Conservation (phyloP, 1,140 invertebrate species). For the Cotesia chilonis region DNA sequence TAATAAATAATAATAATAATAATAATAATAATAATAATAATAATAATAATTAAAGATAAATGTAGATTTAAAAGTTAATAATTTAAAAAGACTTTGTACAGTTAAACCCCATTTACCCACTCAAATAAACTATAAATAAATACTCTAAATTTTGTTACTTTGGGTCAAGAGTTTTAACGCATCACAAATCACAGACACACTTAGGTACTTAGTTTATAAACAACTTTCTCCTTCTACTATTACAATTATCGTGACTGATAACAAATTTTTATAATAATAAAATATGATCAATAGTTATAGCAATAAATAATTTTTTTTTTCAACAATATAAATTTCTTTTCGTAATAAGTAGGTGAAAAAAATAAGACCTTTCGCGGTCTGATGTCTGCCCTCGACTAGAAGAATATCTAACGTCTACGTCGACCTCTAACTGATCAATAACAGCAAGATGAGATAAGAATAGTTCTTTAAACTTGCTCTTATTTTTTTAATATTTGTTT, state of each 20-base stretch:
- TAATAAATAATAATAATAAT: background rate
- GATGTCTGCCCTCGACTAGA: slow-evolving; percentile 28
- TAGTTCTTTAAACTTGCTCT: too few relatives aligned
- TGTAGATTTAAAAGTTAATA: background rate
- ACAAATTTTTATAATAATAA: too few relatives aligned
- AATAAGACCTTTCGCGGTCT: background rate
- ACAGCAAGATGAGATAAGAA: background rate
- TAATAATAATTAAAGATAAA: background rate
- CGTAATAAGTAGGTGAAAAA: background rate
- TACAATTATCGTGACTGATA: too few relatives aligned
- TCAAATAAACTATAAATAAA: slow-evolving; percentile 29
- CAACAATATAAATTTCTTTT: slow-evolving; percentile 6
- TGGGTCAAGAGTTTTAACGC: slow-evolving; percentile 26
- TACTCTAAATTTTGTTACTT: slow-evolving; percentile 30
- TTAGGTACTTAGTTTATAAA: slow-evolving; percentile 27
- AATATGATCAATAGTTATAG: too few relatives aligned
- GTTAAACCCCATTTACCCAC: slow-evolving; percentile 21
- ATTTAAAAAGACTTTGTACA: slow-evolving; percentile 14
- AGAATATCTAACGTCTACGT: slow-evolving; percentile 14
- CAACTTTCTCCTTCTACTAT: too few relatives aligned
- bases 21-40: background rate
- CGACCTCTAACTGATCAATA: too few relatives aligned
- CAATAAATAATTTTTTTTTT: background rate
- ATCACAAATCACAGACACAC: slow-evolving; percentile 41
- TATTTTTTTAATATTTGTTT: too few relatives aligned